phyloP scores from a whole-genome alignment of 1,140 invertebrate genomes.

The Pararge aegeria region DNA sequence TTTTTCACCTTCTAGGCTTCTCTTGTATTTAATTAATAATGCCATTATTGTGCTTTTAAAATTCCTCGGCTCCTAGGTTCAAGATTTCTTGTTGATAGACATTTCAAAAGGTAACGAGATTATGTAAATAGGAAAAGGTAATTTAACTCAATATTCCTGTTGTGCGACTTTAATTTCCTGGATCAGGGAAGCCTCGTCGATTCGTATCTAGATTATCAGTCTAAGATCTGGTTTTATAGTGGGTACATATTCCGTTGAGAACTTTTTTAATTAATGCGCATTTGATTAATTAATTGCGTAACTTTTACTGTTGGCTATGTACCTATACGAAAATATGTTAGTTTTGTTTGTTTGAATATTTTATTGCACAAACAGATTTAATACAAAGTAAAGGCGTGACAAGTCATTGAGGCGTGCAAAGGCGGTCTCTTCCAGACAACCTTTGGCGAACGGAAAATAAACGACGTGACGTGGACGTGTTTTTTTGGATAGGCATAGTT shows the following conservation, averaged over 20 bases:
- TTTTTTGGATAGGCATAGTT: no score
- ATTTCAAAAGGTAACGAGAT: constrained; percentile 41
- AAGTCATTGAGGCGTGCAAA: no score
- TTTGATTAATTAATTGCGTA: background rate
- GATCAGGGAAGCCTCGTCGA: constrained; percentile 23
- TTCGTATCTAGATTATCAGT: constrained; percentile 27
- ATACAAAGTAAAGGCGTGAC: no score
- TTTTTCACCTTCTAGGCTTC: constrained; percentile 32
- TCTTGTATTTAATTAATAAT: constrained; percentile 31
- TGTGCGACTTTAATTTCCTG: constrained; percentile 49
- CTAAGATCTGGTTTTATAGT: background rate
- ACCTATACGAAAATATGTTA: background rate
- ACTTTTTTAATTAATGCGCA: background rate
- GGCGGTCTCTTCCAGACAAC: no score
- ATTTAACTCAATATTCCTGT: constrained; percentile 53
- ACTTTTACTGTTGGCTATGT: no score
- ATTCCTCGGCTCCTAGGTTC: background rate
- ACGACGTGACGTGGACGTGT: no score
- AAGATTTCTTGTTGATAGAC: constrained; percentile 30
- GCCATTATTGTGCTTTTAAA: constrained; percentile 29
- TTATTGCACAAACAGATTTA: background rate
- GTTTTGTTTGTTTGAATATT: no score
- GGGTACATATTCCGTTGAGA: constrained; percentile 1
- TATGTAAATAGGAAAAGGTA: constrained; percentile 54
- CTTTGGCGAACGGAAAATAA: no score